Conservation (phyloP, 2,888 invertebrate species). For the Mesoligia furuncula region DNA sequence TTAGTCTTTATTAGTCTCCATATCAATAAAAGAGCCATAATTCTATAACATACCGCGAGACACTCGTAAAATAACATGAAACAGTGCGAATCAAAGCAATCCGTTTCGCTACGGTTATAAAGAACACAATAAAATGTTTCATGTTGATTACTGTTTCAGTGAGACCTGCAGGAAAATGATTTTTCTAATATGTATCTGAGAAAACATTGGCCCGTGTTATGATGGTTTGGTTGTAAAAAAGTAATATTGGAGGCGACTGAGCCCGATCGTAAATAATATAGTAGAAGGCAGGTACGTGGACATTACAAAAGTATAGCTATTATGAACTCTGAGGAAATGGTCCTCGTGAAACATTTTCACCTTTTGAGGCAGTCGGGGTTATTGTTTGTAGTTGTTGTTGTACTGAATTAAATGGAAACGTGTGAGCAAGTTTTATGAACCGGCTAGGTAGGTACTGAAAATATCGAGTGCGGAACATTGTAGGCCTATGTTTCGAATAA, state of each 20-base stretch:
- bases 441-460: not conserved
- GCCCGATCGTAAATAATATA: slow-evolving; percentile 77
- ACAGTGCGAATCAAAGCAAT: slow-evolving; percentile 58
- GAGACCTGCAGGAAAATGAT: slow-evolving; percentile 68
- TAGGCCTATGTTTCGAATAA: not conserved
- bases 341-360: slow-evolving; percentile 58
- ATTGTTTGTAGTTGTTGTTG: slow-evolving; percentile 26
- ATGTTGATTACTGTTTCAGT: slow-evolving; percentile 64
- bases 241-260: slow-evolving; percentile 76
- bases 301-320: slow-evolving; percentile 66
- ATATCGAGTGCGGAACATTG: not conserved
- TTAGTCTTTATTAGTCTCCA: slow-evolving; percentile 48
- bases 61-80: slow-evolving; percentile 60
- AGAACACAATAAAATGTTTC: slow-evolving; percentile 62
- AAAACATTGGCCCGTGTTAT: slow-evolving; percentile 73
- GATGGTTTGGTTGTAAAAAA: slow-evolving; percentile 79
- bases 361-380: slow-evolving; percentile 47
- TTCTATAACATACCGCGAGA: slow-evolving; percentile 47
- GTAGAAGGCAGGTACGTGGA: slow-evolving; percentile 70
- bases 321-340: slow-evolving; percentile 55
- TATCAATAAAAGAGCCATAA: slow-evolving; percentile 57
- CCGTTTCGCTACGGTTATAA: slow-evolving; percentile 53
- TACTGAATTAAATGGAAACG: slow-evolving; percentile 29
- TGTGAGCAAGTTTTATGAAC: slow-evolving; percentile 19
- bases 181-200: slow-evolving; percentile 74